phyloP scores from a whole-genome alignment of 2,113 vertebrate species.

The Chionodraco myersi region DNA sequence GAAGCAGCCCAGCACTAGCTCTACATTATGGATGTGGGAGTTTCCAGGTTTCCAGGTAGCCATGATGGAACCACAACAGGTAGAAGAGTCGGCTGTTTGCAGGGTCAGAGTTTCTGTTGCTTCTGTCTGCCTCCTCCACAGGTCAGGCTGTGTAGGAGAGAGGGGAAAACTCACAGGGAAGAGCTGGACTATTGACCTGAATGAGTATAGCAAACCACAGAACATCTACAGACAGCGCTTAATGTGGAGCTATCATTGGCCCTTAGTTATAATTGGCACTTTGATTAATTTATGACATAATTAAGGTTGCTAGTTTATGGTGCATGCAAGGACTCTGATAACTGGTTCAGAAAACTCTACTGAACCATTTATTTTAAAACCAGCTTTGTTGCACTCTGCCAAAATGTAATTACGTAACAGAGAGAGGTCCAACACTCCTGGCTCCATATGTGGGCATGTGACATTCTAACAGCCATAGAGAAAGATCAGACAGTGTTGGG shows the following conservation, averaged over 20 bases:
- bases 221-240: conserved; percentile 25
- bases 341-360: conserved; percentile 31
- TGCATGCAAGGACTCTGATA: conserved; percentile 29
- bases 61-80: conserved; percentile 42
- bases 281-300: conserved; percentile 42
- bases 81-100: conserved; percentile 39
- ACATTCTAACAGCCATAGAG: background rate
- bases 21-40: conserved; percentile 80
- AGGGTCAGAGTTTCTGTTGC: conserved; percentile 60
- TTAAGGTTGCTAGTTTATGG: conserved; percentile 26
- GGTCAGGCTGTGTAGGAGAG: conserved; percentile 34
- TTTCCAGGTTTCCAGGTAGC: conserved; percentile 75
- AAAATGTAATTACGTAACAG: conserved; percentile 41
- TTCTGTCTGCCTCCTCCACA: conserved; percentile 47
- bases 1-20: conserved; percentile 35
- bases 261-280: conserved; percentile 27
- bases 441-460: background rate
- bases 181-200: conserved; percentile 38
- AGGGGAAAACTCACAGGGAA: conserved; percentile 3
- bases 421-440: background rate
- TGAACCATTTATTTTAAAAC: conserved; percentile 29
- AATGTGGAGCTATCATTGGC: background rate
- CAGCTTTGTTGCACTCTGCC: conserved; percentile 19
- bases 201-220: conserved; percentile 36
- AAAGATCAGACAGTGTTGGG: background rate